phyloP scores from a whole-genome alignment of 37 sponge, comb jelly and placozoan genomes.

The Hexactinellida sp. region DNA sequence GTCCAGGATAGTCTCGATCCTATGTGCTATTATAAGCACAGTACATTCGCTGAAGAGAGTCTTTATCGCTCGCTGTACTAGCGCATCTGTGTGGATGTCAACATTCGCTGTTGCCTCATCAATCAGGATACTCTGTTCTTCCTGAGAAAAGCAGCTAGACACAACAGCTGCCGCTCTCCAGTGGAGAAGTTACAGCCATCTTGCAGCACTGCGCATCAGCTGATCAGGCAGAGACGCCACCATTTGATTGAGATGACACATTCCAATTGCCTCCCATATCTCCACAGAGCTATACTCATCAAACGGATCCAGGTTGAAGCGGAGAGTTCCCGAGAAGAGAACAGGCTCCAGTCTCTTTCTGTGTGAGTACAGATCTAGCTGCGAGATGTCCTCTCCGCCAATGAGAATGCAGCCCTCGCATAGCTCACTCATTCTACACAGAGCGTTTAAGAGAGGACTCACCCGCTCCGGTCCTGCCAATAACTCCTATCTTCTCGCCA shows the following conservation, averaged over 20 bases:
- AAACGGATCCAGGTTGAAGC: conserved; percentile 91
- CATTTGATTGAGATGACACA: conserved; percentile 49
- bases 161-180: not conserved
- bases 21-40: not conserved
- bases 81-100: not conserved
- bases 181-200: conserved; percentile 63
- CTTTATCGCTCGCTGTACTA: not conserved
- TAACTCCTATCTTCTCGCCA: conserved; percentile 28
- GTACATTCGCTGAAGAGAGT: not conserved
- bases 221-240: conserved; percentile 31
- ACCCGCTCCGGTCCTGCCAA: conserved; percentile 37
- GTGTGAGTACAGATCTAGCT: not conserved
- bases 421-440: conserved; percentile 29
- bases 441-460: conserved; percentile 26
- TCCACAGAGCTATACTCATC: conserved; percentile 53
- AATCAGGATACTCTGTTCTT: not conserved
- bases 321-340: conserved; percentile 74
- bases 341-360: conserved; percentile 58
- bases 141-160: not conserved
- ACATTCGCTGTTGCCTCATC: not conserved
- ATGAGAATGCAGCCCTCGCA: conserved; percentile 23
- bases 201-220: conserved; percentile 45
- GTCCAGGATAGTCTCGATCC: not conserved
- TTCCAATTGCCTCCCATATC: conserved; percentile 67
- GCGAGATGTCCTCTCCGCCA: conserved; percentile 20